Percentiles rank a stretch among this genome's conserved stretches.
These are phyloP conservation scores for Aphaenogaster rudis DNA, from an alignment of 1,140 invertebrate species.

Conservation along the genomic window DNA sequence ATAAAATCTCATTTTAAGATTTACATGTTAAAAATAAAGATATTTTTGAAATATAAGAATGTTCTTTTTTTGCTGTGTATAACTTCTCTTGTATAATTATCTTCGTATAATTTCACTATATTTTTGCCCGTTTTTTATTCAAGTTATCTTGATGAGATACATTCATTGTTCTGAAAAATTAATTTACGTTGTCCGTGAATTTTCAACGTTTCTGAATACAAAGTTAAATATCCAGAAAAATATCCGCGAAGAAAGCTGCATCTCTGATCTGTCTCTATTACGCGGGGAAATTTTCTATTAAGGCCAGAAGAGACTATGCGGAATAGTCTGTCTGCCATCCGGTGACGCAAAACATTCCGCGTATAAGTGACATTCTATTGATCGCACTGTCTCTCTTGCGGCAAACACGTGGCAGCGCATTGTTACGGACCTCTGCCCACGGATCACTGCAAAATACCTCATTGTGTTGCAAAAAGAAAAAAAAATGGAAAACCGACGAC, in stretches of 20 bases:
- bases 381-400: constrained; percentile 38
- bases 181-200: constrained; percentile 12
- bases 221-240: neutral
- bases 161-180: constrained; percentile 1
- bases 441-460: constrained; percentile 33
- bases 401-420: constrained; percentile 45
- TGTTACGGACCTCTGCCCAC: constrained; percentile 26
- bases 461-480: constrained; percentile 11
- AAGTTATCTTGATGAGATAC: neutral
- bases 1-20: too few relatives aligned
- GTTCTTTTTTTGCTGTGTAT: too few relatives aligned
- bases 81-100: neutral
- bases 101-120: neutral
- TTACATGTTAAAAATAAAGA: too few relatives aligned
- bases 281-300: constrained; percentile 37
- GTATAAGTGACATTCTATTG: constrained; percentile 58
- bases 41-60: too few relatives aligned
- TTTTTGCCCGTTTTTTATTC: neutral
- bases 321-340: constrained; percentile 42
- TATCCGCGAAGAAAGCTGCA: neutral
- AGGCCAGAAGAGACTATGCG: constrained; percentile 24
- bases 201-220: neutral
- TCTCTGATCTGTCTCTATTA: constrained; percentile 3
- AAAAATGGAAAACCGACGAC: too few relatives aligned
- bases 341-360: constrained; percentile 54